Evolutionary conservation across 2,888 invertebrate genomes (phyloP).

Genomic region (Drosophila differens): DNA sequence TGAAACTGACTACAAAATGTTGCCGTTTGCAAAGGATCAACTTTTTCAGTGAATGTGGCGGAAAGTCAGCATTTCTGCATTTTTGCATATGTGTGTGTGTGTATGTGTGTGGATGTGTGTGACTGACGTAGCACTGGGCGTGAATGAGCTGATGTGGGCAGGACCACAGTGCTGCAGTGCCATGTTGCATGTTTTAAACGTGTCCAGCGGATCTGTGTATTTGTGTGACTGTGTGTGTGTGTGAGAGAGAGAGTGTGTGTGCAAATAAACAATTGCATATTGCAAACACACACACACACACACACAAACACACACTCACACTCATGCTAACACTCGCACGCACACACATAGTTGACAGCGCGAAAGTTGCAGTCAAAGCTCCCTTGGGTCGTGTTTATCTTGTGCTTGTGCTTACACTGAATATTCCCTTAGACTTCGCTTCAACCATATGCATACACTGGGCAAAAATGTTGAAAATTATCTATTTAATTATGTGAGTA

Average conservation of each 20-base stretch:
- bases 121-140: constrained; percentile 13
- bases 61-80: constrained; percentile 61
- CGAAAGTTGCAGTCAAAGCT: constrained; percentile 60
- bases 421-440: constrained; percentile 67
- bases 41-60: constrained; percentile 68
- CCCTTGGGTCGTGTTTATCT: constrained; percentile 77
- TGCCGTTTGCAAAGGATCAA: constrained; percentile 66
- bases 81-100: neutral
- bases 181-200: constrained; percentile 49
- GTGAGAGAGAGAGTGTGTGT: neutral
- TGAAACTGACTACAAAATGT: constrained; percentile 25
- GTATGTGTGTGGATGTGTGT: constrained; percentile 9
- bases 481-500: neutral
- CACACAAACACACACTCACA: neutral
- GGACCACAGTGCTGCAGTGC: constrained; percentile 22
- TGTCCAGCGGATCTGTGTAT: constrained; percentile 35
- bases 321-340: neutral
- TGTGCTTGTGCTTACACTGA: constrained; percentile 70
- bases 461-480: neutral
- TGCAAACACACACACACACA: neutral
- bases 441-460: constrained; percentile 21
- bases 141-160: constrained; percentile 23
- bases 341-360: constrained; percentile 41
- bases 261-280: constrained; percentile 7
- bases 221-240: neutral